Base-by-base conservation (phyloP, 2,797 vertebrate genomes). In the Eurystomus glaucurus region DNA sequence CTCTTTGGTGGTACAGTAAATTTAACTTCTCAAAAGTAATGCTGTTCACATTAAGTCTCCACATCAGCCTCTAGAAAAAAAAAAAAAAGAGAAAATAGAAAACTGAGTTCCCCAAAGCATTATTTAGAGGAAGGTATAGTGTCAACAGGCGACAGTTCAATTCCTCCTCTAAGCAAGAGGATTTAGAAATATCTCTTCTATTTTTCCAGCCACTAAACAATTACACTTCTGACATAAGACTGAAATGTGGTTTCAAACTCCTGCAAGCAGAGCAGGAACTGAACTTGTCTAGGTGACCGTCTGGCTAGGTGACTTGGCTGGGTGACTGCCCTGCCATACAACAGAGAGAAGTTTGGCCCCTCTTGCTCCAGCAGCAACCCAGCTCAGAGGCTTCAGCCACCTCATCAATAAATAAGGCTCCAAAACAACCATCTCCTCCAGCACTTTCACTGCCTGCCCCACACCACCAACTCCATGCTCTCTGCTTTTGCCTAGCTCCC, bases 11-110 rank as follows among this genome's bases (percentile, higher is more conserved):
- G 60, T 29, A 66, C 20, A 88, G n/a, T 71, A 95, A 74, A 88
- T 88, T 66, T 77, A 80, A 60, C 93, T 92, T 85, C 60, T 62
- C 39, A 51, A 14, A 92, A 85, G 33, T 61, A 50, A 66, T 17
- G 4, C 25, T 91, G 39, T 76, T 93, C 85, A 65, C 25, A 52
- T 74, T 72, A 74, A 57, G 14, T 41, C 23, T 51, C 65, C 5
- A 2, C 35, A 58, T 70, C 51, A 51, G 10, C 25, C 19, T 60
- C 51, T 50, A 62, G 82, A 43, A 54, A 54, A 19, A n/a, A 51
- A 19, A n/a, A 51, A 69, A 57, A 68, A 60, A 23, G 11, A 54
- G 9, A 64, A 82, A 82, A 72, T 14, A 45, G 28, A 74, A 68
- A 90, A 51, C 20, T 43, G 46, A 69, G 25, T 26, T 84, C 33